Base-by-base conservation (phyloP, 2,888 invertebrate species). In the Myopa tessellatipennis region DNA sequence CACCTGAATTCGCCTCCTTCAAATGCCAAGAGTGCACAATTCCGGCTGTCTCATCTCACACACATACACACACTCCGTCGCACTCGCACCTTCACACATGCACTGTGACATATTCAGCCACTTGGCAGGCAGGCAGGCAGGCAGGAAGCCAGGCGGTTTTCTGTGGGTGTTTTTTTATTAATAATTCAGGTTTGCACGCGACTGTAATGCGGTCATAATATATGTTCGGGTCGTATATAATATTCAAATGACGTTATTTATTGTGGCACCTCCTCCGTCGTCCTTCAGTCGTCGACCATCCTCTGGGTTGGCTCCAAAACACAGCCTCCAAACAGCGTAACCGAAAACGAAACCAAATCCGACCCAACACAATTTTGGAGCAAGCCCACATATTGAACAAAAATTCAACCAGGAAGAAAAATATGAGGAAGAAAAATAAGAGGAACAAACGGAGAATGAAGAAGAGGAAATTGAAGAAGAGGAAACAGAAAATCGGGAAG, bases 221-320 rank as follows among this genome's bases (percentile, higher is more conserved):
- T 82, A 81, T 74, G 74, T 69, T 73, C 68, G 45, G 68, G 76
- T 68, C 70, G 45, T 76, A 70, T 74, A 83, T 82, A 82, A 82
- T 82, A 83, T 83, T 83, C 82, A 83, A 83, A 80, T 81, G 81
- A 79, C 79, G 81, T 83, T 83, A 84, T 84, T 84, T 84, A 84
- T 84, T 82, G 82, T 81, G 80, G 79, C 81, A 82, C 82, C 83
- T 82, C 82, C 79, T 78, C 78, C 77, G 78, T 45, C 7, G 45
- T 45, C 45, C 45, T 3, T 1, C 10, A 45, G 10, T 45, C 45
- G 45, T 26, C 26, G 45, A 45, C 45, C 45, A 45, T 45, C 45
- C 45, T 45, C 45, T 45, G 45, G 1, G 45, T 45, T 45, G 45
- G 45, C 45, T 45, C 10, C 45, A 45, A 45, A 45, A 10, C 10